Evolutionary conservation across 2,113 vertebrate genomes (phyloP), one percentile per base, ranked within the genome.

Genomic region (Smithornis capensis): DNA sequence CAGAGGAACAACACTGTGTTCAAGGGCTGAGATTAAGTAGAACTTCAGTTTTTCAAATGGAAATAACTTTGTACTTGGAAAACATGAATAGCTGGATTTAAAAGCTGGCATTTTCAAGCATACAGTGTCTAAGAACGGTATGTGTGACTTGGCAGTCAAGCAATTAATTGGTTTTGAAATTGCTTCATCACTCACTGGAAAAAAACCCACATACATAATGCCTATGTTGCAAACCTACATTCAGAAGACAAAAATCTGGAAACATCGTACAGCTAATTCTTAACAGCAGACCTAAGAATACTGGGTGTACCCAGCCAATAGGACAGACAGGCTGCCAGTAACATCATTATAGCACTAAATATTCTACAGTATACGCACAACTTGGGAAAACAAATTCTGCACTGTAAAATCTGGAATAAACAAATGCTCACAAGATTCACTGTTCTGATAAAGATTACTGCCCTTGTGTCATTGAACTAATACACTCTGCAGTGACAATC

Each of bases 51-150:
- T 94, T 94, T 95, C 87, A 94, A 71, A 92, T 80, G 71, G 67
- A 91, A 95, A 93, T 87, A 59, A 50, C 52, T 90, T 59, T 69
- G 50, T 27, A 81, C 52, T 93, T 95, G 87, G 90, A 95, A 87
- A 90, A 78, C 79, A 42, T 57, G 56, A 95, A 95, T 93, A 53
- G 83, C 21, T 88, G 62, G 52, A 90, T 73, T 94, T 78, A 87
- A 93, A 90, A 69, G 17, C 28, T 78, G 28, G n/a, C 44, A 82
- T 24, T 37, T 47, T 23, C 56, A 93, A 94, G 70, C 27, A 86
- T 33, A 44, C 4, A 18, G 62, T 44, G 59, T 76, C 62, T 87
- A 81, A 78, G 69, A 81, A 5, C 37, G 53, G 44, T 79, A 76
- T 16, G 35, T 23, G 29, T 74, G 50, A 79, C 69, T 80, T 85